Evolutionary conservation across 1,140 invertebrate species (phyloP).

Genomic region (Subanguina moxae): DNA sequence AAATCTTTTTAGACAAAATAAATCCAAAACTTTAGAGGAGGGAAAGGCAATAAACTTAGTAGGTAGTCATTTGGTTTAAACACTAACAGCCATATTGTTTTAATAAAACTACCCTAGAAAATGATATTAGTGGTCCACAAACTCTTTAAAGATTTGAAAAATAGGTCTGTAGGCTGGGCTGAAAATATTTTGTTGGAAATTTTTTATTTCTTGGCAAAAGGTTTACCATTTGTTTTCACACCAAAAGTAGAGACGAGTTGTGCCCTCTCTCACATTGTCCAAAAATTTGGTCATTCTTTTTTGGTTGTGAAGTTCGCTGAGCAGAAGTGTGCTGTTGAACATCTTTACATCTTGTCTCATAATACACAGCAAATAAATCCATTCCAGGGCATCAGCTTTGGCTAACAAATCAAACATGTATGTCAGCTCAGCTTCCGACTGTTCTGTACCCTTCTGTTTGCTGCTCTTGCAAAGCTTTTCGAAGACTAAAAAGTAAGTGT

Average conservation of each 20-base stretch:
- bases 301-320: conserved; percentile 19
- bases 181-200: conserved; percentile 6
- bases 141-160: conserved; percentile 21
- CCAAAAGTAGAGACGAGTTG: conserved; percentile 25
- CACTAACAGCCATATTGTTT: neutral
- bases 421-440: conserved; percentile 37
- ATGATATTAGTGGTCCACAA: conserved; percentile 16
- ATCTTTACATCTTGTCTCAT: conserved; percentile 32
- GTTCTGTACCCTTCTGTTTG: conserved; percentile 34
- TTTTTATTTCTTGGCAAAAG: neutral
- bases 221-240: conserved; percentile 29
- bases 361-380: conserved; percentile 43
- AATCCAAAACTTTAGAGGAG: neutral
- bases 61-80: neutral
- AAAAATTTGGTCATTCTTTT: conserved; percentile 22
- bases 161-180: conserved; percentile 20
- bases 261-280: conserved; percentile 28
- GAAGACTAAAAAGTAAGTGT: conserved; percentile 36
- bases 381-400: conserved; percentile 37
- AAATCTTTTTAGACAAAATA: too few relatives aligned
- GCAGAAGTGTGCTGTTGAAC: conserved; percentile 27
- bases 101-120: neutral
- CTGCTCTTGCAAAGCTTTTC: conserved; percentile 42
- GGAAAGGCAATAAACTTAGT: neutral
- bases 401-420: conserved; percentile 30